These are phyloP conservation scores for Eudorcas thomsonii DNA, from an alignment of 2,113 vertebrate genomes.

Conservation along the genomic window DNA sequence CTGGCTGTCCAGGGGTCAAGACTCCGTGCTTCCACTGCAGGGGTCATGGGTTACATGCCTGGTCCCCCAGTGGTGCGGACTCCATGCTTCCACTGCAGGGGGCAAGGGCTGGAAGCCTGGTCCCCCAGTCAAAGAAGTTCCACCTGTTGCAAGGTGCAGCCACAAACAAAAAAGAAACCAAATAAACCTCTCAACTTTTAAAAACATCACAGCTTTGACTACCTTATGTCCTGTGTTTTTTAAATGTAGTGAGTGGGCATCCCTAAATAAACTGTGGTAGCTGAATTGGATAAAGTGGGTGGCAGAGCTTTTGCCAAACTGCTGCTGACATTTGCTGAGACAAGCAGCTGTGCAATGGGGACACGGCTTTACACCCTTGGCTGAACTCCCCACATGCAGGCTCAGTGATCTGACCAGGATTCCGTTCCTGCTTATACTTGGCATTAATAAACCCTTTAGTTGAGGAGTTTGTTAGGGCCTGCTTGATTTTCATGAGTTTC, in stretches of 20 bases:
- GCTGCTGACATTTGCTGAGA: neutral
- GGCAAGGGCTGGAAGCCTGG: neutral
- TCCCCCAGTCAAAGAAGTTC: neutral
- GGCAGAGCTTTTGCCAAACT: neutral
- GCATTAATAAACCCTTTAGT: neutral
- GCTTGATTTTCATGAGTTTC: neutral
- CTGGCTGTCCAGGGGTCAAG: neutral
- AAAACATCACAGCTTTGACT: neutral
- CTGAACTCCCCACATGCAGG: neutral
- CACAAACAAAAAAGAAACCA: neutral
- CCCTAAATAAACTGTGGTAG: neutral
- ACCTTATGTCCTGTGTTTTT: neutral
- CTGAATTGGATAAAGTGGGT: neutral
- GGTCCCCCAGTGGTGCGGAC: neutral
- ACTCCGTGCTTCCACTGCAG: neutral
- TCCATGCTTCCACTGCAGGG: neutral
- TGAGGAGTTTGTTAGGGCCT: neutral
- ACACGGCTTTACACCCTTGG: neutral
- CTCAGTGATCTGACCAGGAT: neutral
- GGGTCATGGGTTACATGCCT: too few species aligned
- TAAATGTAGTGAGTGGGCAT: neutral
- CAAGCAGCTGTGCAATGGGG: neutral
- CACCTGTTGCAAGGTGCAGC: neutral
- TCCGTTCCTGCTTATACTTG: neutral
- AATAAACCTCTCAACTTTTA: neutral